Percentiles rank a stretch among this genome's conserved stretches.
Conservation (phyloP, 2,888 invertebrate species). For the Euzophera pinguis region DNA sequence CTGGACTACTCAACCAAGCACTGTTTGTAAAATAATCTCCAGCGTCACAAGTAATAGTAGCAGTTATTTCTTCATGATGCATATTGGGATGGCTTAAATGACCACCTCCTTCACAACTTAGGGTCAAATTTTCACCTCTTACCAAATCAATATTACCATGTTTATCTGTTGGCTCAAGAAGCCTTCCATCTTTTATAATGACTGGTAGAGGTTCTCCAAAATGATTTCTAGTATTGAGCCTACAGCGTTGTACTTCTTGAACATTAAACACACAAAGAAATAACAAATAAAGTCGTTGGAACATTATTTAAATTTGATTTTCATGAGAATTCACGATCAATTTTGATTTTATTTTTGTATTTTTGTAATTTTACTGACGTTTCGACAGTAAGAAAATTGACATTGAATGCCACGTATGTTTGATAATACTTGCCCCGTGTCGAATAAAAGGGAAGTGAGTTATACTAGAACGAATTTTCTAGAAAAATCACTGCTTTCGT, state of each 20-base stretch:
- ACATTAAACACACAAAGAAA: slow-evolving; percentile 46
- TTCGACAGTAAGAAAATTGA: neutral
- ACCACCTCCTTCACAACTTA: slow-evolving; percentile 55
- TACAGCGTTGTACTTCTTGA: slow-evolving; percentile 42
- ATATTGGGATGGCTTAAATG: slow-evolving; percentile 45
- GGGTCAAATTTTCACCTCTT: slow-evolving; percentile 45
- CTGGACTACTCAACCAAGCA: slow-evolving; percentile 47
- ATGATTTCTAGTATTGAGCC: slow-evolving; percentile 47
- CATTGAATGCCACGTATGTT: no score
- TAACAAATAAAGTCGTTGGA: neutral
- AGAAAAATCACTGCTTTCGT: no score
- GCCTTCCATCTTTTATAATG: slow-evolving; percentile 44
- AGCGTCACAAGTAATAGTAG: slow-evolving; percentile 46
- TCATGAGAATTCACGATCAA: neutral
- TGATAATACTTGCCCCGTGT: neutral
- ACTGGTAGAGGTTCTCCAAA: slow-evolving; percentile 60
- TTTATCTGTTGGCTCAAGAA: slow-evolving; percentile 56
- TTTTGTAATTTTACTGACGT: neutral
- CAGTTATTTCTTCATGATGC: slow-evolving; percentile 30
- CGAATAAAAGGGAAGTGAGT: no score
- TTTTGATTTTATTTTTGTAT: neutral
- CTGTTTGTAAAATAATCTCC: slow-evolving; percentile 53
- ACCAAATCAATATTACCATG: slow-evolving; percentile 49
- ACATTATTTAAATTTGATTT: neutral
- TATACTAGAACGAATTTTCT: no score